Evolutionary conservation across 2,113 vertebrate genomes (phyloP).

Genomic region (Gymnarchus niloticus): DNA sequence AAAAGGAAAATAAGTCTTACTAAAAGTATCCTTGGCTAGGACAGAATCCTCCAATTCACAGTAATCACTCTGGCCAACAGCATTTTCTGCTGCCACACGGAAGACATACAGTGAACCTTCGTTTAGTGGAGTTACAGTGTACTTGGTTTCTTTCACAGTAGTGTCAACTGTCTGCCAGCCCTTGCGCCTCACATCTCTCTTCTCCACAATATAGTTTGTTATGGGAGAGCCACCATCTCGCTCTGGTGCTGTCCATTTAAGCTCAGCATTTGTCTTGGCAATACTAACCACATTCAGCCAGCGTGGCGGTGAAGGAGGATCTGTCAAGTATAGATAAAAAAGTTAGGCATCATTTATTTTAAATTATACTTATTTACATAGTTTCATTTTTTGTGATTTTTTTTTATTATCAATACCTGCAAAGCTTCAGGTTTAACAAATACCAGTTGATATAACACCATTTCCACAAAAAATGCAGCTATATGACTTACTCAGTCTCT

Average conservation of each 20-base stretch:
- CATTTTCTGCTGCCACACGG: conserved; percentile 93
- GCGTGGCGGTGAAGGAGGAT: conserved; percentile 84
- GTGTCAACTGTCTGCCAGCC: conserved; percentile 93
- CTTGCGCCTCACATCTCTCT: conserved; percentile 91
- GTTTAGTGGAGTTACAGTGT: conserved; percentile 83
- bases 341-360: background rate
- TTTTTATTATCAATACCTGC: background rate
- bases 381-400: background rate
- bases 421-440: background rate
- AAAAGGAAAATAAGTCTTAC: conserved; percentile 62
- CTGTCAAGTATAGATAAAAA: conserved; percentile 50
- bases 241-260: conserved; percentile 91
- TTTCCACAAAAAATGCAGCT: background rate
- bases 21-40: conserved; percentile 95
- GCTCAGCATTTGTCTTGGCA: conserved; percentile 80
- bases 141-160: conserved; percentile 92
- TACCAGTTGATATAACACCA: background rate
- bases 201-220: conserved; percentile 91
- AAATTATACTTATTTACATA: background rate
- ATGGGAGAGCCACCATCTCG: conserved; percentile 91
- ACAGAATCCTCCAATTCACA: conserved; percentile 90
- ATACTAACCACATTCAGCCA: conserved; percentile 95
- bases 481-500: conserved; percentile 81
- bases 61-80: conserved; percentile 82
- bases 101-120: conserved; percentile 94